Percentiles rank a stretch among this genome's conserved stretches.
These are phyloP conservation scores for Diploscapter pachys DNA, from an alignment of 1,140 invertebrate genomes.

Conservation along the genomic window DNA sequence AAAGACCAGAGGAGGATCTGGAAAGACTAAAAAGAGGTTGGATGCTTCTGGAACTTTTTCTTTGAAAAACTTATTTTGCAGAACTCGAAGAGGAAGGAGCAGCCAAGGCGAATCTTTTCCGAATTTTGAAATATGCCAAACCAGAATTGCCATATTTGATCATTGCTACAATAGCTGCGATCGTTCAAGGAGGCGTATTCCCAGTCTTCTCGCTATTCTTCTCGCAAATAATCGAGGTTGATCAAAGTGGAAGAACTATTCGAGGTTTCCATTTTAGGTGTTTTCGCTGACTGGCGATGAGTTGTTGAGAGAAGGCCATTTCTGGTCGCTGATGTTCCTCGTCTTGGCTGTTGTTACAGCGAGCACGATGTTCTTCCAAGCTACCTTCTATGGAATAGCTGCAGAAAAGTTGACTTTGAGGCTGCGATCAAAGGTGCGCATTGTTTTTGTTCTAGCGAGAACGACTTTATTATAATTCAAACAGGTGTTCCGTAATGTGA, in stretches of 20 bases:
- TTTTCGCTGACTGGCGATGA: slow-evolving; percentile 16
- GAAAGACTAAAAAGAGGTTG: background rate
- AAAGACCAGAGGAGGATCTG: background rate
- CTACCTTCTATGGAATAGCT: slow-evolving; percentile 46
- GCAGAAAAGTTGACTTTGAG: slow-evolving; percentile 62
- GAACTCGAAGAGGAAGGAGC: slow-evolving; percentile 35
- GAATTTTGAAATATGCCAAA: slow-evolving; percentile 32
- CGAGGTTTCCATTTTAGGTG: slow-evolving; percentile 10
- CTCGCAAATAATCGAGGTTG: slow-evolving; percentile 35
- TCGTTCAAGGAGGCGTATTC: slow-evolving; percentile 35
- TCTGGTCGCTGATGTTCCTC: slow-evolving; percentile 48
- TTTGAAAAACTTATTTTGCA: slow-evolving; percentile 5
- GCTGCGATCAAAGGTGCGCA: slow-evolving; percentile 59
- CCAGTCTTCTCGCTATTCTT: slow-evolving; percentile 44
- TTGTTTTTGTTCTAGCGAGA: too few species aligned
- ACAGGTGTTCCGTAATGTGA: slow-evolving; percentile 60
- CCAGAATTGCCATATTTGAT: slow-evolving; percentile 31
- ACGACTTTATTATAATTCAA: too few species aligned
- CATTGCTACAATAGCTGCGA: slow-evolving; percentile 28
- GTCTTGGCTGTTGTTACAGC: slow-evolving; percentile 25
- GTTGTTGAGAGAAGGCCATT: slow-evolving; percentile 42
- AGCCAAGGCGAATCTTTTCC: slow-evolving; percentile 11
- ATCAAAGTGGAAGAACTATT: background rate
- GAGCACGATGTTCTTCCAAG: slow-evolving; percentile 34
- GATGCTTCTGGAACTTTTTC: background rate